Conservation (phyloP, 2,888 invertebrate species). For the Homarus gammarus region DNA sequence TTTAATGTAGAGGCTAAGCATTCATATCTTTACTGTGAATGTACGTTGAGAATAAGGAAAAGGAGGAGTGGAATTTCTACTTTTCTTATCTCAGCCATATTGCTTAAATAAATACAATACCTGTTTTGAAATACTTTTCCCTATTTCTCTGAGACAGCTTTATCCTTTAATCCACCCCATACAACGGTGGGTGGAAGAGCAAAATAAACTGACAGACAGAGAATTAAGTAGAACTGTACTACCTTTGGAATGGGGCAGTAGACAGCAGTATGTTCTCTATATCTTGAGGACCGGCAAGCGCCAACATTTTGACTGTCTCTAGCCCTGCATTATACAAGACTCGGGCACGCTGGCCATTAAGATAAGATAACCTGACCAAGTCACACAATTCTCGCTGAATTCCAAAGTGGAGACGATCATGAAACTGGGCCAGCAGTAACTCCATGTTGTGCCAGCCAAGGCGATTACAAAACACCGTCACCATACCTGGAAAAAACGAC, state of each 20-base stretch:
- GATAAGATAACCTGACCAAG: constrained; percentile 87
- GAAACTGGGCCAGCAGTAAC: constrained; percentile 93
- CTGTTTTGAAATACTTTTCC: too few species aligned
- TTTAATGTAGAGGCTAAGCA: too few species aligned
- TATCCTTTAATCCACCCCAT: too few species aligned
- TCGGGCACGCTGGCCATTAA: constrained; percentile 92
- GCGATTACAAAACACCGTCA: constrained; percentile 95
- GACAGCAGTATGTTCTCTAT: constrained; percentile 89
- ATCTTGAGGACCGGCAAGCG: constrained; percentile 85
- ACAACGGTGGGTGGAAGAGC: too few species aligned
- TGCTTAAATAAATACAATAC: too few species aligned
- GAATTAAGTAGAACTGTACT: background rate
- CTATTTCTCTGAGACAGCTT: too few species aligned
- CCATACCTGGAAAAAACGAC: constrained; percentile 89
- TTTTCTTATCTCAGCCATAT: too few species aligned
- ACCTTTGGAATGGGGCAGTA: constrained; percentile 90
- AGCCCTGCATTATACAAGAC: constrained; percentile 90
- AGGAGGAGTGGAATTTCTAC: too few species aligned
- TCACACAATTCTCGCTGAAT: constrained; percentile 95
- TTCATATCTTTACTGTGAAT: too few species aligned
- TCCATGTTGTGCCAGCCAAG: constrained; percentile 96
- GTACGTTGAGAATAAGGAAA: too few species aligned
- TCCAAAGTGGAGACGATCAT: constrained; percentile 95
- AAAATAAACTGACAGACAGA: too few species aligned
- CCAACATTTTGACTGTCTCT: constrained; percentile 88